Percentiles rank a stretch among this genome's conserved stretches.
Evolutionary conservation across 37 sponge, comb jelly and placozoan species (phyloP).

Genomic region (Halichondria panicea): DNA sequence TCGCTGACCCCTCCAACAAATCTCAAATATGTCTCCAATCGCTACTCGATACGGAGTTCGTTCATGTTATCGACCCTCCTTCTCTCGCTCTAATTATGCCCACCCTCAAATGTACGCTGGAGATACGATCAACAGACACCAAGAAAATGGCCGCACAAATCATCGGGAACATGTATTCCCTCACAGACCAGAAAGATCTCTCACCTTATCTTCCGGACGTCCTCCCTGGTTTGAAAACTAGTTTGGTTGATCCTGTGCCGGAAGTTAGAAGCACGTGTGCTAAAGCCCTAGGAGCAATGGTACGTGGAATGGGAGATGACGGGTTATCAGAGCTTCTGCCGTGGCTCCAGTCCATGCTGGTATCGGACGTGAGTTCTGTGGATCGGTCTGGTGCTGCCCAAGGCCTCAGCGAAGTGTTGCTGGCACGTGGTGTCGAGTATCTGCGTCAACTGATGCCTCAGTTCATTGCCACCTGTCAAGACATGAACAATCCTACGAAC

Average conservation of each 20-base stretch:
- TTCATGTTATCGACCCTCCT: slow-evolving; percentile 95
- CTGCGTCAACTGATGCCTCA: slow-evolving; percentile 79
- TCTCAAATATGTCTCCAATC: slow-evolving; percentile 77
- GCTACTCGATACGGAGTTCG: slow-evolving; percentile 93
- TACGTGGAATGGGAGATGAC: slow-evolving; percentile 82
- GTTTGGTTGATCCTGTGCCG: slow-evolving; percentile 95
- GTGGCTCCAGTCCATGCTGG: slow-evolving; percentile 83
- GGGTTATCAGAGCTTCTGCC: slow-evolving; percentile 77
- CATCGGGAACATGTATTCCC: slow-evolving; percentile 91
- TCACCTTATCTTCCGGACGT: slow-evolving; percentile 87
- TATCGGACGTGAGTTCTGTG: slow-evolving; percentile 81
- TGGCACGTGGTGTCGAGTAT: slow-evolving; percentile 65
- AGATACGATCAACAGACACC: slow-evolving; percentile 89
- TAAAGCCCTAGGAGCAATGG: slow-evolving; percentile 88
- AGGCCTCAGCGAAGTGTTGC: slow-evolving; percentile 75
- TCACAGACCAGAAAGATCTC: slow-evolving; percentile 96
- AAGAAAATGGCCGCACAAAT: slow-evolving; percentile 98
- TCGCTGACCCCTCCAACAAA: slow-evolving; percentile 81
- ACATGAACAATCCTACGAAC: slow-evolving; percentile 61
- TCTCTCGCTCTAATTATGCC: slow-evolving; percentile 99
- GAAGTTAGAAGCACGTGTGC: slow-evolving; percentile 82
- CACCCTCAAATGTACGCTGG: slow-evolving; percentile 81
- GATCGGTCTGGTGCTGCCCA: slow-evolving; percentile 98
- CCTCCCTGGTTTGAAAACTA: slow-evolving; percentile 91
- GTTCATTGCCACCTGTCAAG: slow-evolving; percentile 67